These are phyloP conservation scores for Meriones psammophilus DNA, from an alignment of 2,797 vertebrate species.

Conservation along the genomic window DNA sequence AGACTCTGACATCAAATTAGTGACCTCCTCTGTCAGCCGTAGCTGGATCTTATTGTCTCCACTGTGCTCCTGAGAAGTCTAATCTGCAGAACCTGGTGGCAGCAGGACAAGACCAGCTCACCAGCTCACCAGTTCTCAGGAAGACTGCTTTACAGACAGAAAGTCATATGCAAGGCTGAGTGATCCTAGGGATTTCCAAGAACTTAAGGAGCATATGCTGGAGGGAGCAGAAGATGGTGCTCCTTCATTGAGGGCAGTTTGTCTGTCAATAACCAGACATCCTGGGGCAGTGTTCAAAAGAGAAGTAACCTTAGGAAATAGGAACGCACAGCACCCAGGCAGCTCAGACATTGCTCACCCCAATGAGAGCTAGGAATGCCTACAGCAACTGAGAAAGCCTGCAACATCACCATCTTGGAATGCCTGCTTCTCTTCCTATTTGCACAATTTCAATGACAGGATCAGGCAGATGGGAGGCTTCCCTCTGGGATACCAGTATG, in stretches of 20 bases:
- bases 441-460: not conserved
- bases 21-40: not conserved
- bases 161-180: not conserved
- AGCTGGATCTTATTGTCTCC: not conserved
- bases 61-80: not conserved
- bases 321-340: not conserved
- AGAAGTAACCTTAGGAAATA: not conserved
- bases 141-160: not conserved
- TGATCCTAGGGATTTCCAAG: not conserved
- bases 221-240: not conserved
- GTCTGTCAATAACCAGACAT: not conserved
- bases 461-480: not conserved
- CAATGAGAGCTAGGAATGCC: not conserved
- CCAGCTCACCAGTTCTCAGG: not conserved
- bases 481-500: not conserved
- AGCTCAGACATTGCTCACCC: not conserved
- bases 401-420: accelerated
- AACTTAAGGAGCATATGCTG: not conserved
- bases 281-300: not conserved
- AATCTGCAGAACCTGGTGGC: not conserved
- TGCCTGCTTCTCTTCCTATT: not conserved
- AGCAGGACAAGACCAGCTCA: not conserved
- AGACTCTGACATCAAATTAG: not conserved
- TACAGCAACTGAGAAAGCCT: not conserved
- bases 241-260: not conserved